Percentiles rank a stretch among this genome's conserved stretches.
Evolutionary conservation across 1,140 invertebrate species (phyloP).

Genomic region (Drosophila kikkawai): DNA sequence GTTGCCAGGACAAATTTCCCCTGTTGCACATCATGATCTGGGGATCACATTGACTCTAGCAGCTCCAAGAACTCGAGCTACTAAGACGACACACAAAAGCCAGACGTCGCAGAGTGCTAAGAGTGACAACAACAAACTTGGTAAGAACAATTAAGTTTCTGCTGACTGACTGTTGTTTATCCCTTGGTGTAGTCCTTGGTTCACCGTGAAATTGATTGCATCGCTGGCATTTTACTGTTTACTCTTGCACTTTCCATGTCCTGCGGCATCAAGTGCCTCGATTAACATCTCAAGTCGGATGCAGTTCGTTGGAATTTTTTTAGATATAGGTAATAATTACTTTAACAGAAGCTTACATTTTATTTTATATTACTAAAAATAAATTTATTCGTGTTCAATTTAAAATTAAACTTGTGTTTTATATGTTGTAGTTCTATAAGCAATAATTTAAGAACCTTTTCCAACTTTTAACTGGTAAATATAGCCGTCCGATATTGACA

Average conservation of each 20-base stretch:
- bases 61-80: slow-evolving; percentile 1
- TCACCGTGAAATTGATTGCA: slow-evolving; percentile 74
- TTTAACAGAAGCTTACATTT: not conserved
- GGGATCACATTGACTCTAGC: not conserved
- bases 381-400: too few species aligned
- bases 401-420: too few species aligned
- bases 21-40: slow-evolving; percentile 51
- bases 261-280: slow-evolving; percentile 16
- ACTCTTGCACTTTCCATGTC: slow-evolving; percentile 9
- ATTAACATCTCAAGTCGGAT: slow-evolving; percentile 1
- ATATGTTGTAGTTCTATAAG: too few species aligned
- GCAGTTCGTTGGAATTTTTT: not conserved
- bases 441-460: too few species aligned
- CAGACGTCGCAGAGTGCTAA: slow-evolving; percentile 23
- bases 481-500: too few species aligned
- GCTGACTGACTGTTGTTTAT: slow-evolving; percentile 48
- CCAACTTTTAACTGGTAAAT: too few species aligned
- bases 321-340: not conserved
- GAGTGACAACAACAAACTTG: slow-evolving; percentile 45
- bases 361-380: too few species aligned
- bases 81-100: slow-evolving; percentile 13
- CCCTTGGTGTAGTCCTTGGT: slow-evolving; percentile 17
- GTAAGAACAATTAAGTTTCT: slow-evolving; percentile 66
- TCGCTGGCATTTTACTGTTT: slow-evolving; percentile 54
- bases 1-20: slow-evolving; percentile 35